Base-by-base conservation (phyloP, 2,888 invertebrate species). In the Caenorhabditis japonica region DNA sequence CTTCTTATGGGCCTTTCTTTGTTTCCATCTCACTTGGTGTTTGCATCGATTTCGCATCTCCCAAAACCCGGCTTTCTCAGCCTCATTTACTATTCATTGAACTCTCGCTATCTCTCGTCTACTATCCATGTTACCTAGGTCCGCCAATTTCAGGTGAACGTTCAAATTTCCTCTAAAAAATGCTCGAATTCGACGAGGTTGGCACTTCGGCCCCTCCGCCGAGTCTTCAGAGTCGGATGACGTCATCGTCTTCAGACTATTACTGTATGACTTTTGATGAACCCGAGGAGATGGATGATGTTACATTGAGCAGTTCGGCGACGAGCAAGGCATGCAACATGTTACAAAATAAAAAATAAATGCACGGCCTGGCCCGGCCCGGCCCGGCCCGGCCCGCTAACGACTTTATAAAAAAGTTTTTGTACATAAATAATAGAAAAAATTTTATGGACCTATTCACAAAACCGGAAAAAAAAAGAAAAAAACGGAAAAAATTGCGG, bases 231-330 rank as follows among this genome's bases (percentile, higher is more conserved):
- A 60, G 53, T 25, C 34, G 59, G 23, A 60, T 58, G 49, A 33
- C 66, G 2, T 52, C 73, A n/a, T 58, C 73, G 12, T 38, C 74
- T 12, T 70, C 76, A 38, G 77, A 81, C 43, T 81, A 79, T 51
- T 81, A 81, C 39, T 75, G 75, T 71, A 77, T 81, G 81, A 79
- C 79, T 4, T 79, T 81, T 30, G 80, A 77, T 44, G 80, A 81
- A 19, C 66, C 62, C 4, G 77, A 77, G 8, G 77, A 79, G 19
- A 66, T 53, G 36, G 80, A 74, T 51, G 74, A 71, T 33, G 55
- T 46, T 12, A 53, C 55, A 8, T 41, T 49, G 51, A 68, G 71
- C 46, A 75, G 70, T 30, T 53, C 55, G 5, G 49, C 75, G 15
- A 75, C 72, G 5, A 79, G 79, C 64, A 77, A 79, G 77, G 79